These are phyloP conservation scores for Embidobia sp. DNA, from an alignment of 2,888 invertebrate species.

Conservation along the genomic window DNA sequence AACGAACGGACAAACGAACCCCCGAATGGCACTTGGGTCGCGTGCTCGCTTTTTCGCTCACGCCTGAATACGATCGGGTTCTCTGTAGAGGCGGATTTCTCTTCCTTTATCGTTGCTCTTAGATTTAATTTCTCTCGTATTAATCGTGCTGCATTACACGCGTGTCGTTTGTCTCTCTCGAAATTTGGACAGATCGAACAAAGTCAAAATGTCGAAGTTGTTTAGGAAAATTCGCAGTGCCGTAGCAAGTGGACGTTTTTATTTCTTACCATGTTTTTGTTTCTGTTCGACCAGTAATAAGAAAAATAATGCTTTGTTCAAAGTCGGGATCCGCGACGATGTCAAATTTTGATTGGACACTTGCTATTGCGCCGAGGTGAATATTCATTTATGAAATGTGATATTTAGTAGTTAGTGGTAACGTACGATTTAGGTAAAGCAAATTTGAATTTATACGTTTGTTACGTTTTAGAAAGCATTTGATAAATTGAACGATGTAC, in stretches of 20 bases:
- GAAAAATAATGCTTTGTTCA: background rate
- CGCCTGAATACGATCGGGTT: constrained; percentile 50
- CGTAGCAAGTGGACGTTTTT: constrained; percentile 38
- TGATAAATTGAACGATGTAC: constrained; percentile 64
- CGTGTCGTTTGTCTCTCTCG: too few species aligned
- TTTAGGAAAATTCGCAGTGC: constrained; percentile 41
- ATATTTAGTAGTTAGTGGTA: constrained; percentile 65
- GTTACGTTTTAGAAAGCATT: constrained; percentile 65
- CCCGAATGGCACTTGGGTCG: constrained; percentile 70
- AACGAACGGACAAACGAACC: constrained; percentile 31
- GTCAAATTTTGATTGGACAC: background rate
- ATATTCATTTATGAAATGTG: constrained; percentile 65
- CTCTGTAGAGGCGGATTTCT: constrained; percentile 46
- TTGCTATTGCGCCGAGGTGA: constrained; percentile 49
- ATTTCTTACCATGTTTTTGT: background rate
- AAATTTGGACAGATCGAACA: constrained; percentile 50
- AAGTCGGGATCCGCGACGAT: too few species aligned
- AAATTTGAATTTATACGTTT: constrained; percentile 65
- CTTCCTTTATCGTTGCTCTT: background rate
- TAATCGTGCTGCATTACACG: too few species aligned
- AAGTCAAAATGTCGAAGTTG: constrained; percentile 59
- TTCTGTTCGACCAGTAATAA: background rate
- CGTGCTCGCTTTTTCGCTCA: constrained; percentile 61
- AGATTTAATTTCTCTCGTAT: too few species aligned
- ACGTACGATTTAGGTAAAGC: constrained; percentile 55